Percentiles rank a stretch among this genome's conserved stretches.
Evolutionary conservation across 2,888 invertebrate genomes (phyloP).

Genomic region (Anoplius nigerrimus): DNA sequence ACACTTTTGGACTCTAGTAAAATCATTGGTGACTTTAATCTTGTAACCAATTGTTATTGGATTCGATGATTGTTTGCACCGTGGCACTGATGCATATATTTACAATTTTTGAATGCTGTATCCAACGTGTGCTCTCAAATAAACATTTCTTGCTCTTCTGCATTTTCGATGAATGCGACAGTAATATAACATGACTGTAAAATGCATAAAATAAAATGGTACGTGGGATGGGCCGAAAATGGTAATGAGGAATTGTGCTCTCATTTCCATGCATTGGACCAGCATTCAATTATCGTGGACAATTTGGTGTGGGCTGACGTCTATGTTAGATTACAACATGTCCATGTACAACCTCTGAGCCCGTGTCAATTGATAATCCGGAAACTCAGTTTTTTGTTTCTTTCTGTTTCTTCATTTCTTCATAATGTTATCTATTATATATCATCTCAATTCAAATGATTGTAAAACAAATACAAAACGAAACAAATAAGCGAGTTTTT

Average conservation of each 20-base stretch:
- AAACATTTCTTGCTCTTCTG: too few relatives aligned
- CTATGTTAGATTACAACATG: slow-evolving; percentile 74
- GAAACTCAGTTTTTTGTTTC: slow-evolving; percentile 34
- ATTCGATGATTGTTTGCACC: slow-evolving; percentile 75
- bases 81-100: slow-evolving; percentile 73
- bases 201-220: neutral
- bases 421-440: neutral
- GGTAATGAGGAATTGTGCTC: neutral
- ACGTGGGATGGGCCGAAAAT: too few relatives aligned
- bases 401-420: too few relatives aligned
- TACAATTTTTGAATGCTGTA: slow-evolving; percentile 46
- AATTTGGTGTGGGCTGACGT: slow-evolving; percentile 75
- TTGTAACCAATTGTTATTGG: slow-evolving; percentile 70
- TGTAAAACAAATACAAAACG: neutral
- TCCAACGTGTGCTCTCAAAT: slow-evolving; percentile 9
- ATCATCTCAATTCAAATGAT: too few relatives aligned
- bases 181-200: too few relatives aligned
- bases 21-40: slow-evolving; percentile 64
- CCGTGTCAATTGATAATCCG: slow-evolving; percentile 63
- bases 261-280: slow-evolving; percentile 36
- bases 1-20: slow-evolving; percentile 58
- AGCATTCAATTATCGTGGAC: slow-evolving; percentile 68
- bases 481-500: slow-evolving; percentile 32
- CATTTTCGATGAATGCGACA: too few relatives aligned
- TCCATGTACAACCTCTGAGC: slow-evolving; percentile 70